Conservation (phyloP, 2,888 invertebrate species). For the Drosophila anomelani region DNA sequence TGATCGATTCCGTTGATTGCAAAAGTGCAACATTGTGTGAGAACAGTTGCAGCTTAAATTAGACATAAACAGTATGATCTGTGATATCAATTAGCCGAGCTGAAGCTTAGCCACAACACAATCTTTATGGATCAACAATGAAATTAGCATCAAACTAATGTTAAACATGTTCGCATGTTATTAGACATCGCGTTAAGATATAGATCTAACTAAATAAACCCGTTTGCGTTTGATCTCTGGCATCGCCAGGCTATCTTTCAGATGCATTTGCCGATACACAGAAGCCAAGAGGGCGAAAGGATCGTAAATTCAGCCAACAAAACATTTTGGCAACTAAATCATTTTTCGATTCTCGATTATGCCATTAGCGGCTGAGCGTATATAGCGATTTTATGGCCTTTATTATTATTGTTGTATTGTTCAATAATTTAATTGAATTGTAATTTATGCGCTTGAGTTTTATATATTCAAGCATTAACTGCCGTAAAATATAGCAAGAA, state of each 20-base stretch:
- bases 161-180: conserved; percentile 29
- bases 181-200: conserved; percentile 31
- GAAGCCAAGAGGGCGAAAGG: conserved; percentile 34
- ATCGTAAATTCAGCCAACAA: conserved; percentile 20
- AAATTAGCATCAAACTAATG: conserved; percentile 42
- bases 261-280: conserved; percentile 8
- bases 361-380: conserved; percentile 43
- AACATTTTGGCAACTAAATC: conserved; percentile 55
- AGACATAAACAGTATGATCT: conserved; percentile 31
- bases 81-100: conserved; percentile 37
- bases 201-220: conserved; percentile 18
- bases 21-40: conserved; percentile 9
- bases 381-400: conserved; percentile 51
- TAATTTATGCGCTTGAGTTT: conserved; percentile 54
- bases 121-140: conserved; percentile 45
- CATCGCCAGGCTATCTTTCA: not conserved
- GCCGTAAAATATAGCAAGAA: conserved; percentile 52
- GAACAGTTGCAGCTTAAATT: conserved; percentile 29
- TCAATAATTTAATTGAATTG: conserved; percentile 49
- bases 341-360: conserved; percentile 54
- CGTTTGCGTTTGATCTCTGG: conserved; percentile 27
- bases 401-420: conserved; percentile 35
- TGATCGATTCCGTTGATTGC: conserved; percentile 25
- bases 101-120: conserved; percentile 22
- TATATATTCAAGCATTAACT: conserved; percentile 46